phyloP scores from a whole-genome alignment of 2,888 invertebrate species.

The Ormyrus pomaceus region DNA sequence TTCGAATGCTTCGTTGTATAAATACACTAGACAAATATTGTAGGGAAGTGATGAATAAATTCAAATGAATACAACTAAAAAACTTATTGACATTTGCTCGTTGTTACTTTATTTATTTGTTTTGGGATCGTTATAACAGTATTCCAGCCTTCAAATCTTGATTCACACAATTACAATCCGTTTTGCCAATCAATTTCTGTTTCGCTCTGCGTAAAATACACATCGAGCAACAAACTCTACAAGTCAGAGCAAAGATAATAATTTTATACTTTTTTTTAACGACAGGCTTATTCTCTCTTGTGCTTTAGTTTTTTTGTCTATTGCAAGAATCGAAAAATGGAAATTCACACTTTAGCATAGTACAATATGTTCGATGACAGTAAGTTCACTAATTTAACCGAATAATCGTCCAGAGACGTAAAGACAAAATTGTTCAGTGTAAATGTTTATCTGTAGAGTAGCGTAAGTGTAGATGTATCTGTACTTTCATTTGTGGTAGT shows the following conservation, averaged over 20 bases:
- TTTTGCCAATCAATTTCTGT: constrained; percentile 6
- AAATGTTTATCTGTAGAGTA: neutral
- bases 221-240: constrained; percentile 41
- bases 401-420: constrained; percentile 42
- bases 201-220: constrained; percentile 35
- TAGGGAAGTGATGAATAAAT: constrained; percentile 39
- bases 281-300: constrained; percentile 58
- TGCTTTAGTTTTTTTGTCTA: constrained; percentile 51
- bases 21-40: constrained; percentile 25
- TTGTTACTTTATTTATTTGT: constrained; percentile 54
- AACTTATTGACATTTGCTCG: constrained; percentile 47
- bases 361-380: constrained; percentile 50
- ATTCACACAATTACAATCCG: constrained; percentile 15
- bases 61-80: constrained; percentile 40
- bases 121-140: constrained; percentile 54
- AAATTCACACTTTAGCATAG: constrained; percentile 49
- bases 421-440: constrained; percentile 41
- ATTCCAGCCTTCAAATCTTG: constrained; percentile 10
- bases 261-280: constrained; percentile 48
- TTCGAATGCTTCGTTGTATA: constrained; percentile 41
- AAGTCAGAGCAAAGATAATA: constrained; percentile 39
- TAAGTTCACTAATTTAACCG: constrained; percentile 53
- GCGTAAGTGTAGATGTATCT: constrained; percentile 11
- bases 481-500: constrained; percentile 3
- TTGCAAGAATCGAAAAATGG: constrained; percentile 55